Evolutionary conservation across 2,113 vertebrate genomes (phyloP).

Genomic region (Onychostoma macrolepis): DNA sequence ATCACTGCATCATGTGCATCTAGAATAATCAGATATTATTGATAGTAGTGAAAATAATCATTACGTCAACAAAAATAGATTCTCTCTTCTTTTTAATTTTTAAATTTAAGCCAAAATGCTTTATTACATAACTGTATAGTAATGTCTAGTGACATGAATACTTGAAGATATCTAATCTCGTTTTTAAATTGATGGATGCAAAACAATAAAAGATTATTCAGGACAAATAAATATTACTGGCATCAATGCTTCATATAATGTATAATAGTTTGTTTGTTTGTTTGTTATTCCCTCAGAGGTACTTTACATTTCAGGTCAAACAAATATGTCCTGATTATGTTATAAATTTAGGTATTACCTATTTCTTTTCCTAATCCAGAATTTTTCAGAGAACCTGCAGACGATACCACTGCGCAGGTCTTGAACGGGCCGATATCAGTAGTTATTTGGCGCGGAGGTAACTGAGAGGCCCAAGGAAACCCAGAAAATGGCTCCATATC

Average conservation of each 20-base stretch:
- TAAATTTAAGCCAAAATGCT: neutral
- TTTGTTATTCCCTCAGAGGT: no score
- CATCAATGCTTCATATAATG: neutral
- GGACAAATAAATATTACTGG: neutral
- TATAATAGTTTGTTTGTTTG: no score
- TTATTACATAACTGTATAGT: neutral
- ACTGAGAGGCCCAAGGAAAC: slow-evolving; percentile 70
- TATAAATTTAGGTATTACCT: slow-evolving; percentile 50
- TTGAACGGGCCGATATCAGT: slow-evolving; percentile 71
- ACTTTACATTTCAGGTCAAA: neutral
- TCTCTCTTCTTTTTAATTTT: no score
- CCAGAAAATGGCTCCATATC: slow-evolving; percentile 72
- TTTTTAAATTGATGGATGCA: neutral
- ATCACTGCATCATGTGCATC: slow-evolving; percentile 79
- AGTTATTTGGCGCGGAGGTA: slow-evolving; percentile 66
- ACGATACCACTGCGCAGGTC: slow-evolving; percentile 72
- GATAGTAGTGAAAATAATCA: no score
- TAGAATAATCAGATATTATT: slow-evolving; percentile 43
- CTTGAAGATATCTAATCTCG: neutral
- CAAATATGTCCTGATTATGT: neutral
- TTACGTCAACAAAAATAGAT: no score
- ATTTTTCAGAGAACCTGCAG: slow-evolving; percentile 66
- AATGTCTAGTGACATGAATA: neutral
- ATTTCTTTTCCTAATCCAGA: slow-evolving; percentile 75
- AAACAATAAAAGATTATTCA: neutral